Evolutionary conservation across 2,113 vertebrate species (phyloP).

Genomic region (Sinocyclocheilus maitianheensis): DNA sequence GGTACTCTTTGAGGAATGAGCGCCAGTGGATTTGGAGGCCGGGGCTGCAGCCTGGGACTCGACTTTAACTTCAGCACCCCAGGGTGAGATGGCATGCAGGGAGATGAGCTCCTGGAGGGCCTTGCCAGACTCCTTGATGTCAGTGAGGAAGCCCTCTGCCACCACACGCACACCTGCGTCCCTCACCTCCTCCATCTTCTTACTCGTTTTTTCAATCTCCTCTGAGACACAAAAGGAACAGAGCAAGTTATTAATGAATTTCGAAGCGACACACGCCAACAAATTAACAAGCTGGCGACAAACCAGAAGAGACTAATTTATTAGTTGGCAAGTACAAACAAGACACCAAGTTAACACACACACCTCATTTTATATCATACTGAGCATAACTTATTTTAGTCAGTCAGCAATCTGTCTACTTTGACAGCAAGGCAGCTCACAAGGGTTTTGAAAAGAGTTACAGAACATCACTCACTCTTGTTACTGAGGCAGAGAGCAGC

Average conservation of each 20-base stretch:
- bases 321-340: neutral
- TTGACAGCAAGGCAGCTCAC: neutral
- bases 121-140: conserved; percentile 81
- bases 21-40: conserved; percentile 79
- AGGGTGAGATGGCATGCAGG: conserved; percentile 85
- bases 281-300: neutral
- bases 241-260: neutral
- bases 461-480: conserved; percentile 80
- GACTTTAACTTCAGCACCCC: conserved; percentile 89
- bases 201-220: conserved; percentile 94
- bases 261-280: neutral
- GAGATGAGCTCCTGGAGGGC: conserved; percentile 85
- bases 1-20: conserved; percentile 79
- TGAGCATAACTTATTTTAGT: neutral
- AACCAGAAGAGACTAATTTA: neutral
- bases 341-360: neutral
- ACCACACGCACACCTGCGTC: conserved; percentile 88
- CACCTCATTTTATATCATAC: neutral
- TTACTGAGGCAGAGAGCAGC: conserved; percentile 91
- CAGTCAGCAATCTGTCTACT: neutral
- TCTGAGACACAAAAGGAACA: conserved; percentile 72
- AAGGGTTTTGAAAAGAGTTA: neutral
- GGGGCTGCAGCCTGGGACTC: conserved; percentile 72
- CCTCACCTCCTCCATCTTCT: conserved; percentile 95
- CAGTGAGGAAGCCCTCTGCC: conserved; percentile 86